Evolutionary conservation across 64 coral and sea anemone genomes (phyloP).

Genomic region (Pachyseris speciosa): DNA sequence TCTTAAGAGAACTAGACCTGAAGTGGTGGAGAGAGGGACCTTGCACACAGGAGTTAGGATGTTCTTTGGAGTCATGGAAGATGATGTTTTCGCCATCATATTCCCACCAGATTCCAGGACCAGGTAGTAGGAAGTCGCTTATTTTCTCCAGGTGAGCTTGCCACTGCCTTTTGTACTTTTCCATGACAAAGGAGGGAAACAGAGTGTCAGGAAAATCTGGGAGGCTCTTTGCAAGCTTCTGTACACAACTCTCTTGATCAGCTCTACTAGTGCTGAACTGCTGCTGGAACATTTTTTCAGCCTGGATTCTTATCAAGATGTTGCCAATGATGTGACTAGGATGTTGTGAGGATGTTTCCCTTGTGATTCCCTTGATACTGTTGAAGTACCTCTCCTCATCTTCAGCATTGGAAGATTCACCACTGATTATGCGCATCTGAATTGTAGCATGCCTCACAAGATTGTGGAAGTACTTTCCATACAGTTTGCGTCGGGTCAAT

Average conservation of each 20-base stretch:
- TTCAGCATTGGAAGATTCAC: slow-evolving; percentile 29
- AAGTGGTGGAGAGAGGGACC: slow-evolving; percentile 51
- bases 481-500: slow-evolving; percentile 31
- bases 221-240: slow-evolving; percentile 22
- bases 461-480: slow-evolving; percentile 39
- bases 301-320: slow-evolving; percentile 34
- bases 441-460: not conserved
- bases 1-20: slow-evolving; percentile 26
- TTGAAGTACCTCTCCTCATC: slow-evolving; percentile 69
- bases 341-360: slow-evolving; percentile 1
- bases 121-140: slow-evolving; percentile 30
- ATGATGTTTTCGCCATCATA: too few relatives aligned
- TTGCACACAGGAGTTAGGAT: not conserved
- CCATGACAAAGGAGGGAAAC: not conserved
- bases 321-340: not conserved
- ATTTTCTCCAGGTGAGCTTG: slow-evolving; percentile 42
- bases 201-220: too few relatives aligned
- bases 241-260: too few relatives aligned
- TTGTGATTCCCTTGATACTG: slow-evolving; percentile 33
- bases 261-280: too few relatives aligned
- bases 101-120: slow-evolving; percentile 45
- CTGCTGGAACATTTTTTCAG: not conserved
- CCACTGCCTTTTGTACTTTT: slow-evolving; percentile 13
- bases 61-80: slow-evolving; percentile 2
- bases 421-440: slow-evolving; percentile 34